phyloP scores from a whole-genome alignment of 2,888 invertebrate species.

The Drosophila kokeensis region DNA sequence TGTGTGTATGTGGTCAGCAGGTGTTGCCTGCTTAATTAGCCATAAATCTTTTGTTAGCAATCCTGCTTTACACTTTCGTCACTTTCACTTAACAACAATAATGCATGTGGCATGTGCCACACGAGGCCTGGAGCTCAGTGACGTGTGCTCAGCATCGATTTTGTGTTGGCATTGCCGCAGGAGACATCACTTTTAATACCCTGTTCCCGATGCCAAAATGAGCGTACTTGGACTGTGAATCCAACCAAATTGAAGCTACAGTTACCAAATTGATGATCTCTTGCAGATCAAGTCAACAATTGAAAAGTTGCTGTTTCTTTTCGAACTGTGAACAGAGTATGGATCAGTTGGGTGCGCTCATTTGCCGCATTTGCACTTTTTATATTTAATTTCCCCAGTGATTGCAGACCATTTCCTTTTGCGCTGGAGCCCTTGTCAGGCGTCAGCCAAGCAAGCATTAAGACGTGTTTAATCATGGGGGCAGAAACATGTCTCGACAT shows the following conservation, averaged over 20 bases:
- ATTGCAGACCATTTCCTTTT: conserved; percentile 48
- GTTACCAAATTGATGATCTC: neutral
- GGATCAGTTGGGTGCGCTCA: neutral
- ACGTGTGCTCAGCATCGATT: conserved; percentile 28
- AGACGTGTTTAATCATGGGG: conserved; percentile 63
- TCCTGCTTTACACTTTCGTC: conserved; percentile 34
- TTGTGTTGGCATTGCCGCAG: conserved; percentile 13
- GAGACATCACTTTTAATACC: conserved; percentile 9
- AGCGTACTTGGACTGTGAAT: neutral
- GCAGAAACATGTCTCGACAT: conserved; percentile 43
- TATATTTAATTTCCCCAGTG: conserved; percentile 69
- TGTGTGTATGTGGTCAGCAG: conserved; percentile 20
- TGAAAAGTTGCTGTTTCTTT: neutral
- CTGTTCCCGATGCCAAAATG: neutral
- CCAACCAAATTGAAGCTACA: neutral
- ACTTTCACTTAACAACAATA: conserved; percentile 48
- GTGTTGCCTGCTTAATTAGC: conserved; percentile 34
- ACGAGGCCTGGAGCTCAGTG: conserved; percentile 18
- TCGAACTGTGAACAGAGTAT: conserved; percentile 1
- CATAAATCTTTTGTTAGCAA: conserved; percentile 35
- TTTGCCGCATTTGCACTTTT: conserved; percentile 7
- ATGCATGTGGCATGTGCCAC: conserved; percentile 26
- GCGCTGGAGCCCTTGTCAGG: conserved; percentile 45
- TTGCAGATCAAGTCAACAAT: neutral
- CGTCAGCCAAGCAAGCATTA: conserved; percentile 53